Base-by-base conservation (phyloP, 2,113 vertebrate genomes). In the Chaetops frenatus region DNA sequence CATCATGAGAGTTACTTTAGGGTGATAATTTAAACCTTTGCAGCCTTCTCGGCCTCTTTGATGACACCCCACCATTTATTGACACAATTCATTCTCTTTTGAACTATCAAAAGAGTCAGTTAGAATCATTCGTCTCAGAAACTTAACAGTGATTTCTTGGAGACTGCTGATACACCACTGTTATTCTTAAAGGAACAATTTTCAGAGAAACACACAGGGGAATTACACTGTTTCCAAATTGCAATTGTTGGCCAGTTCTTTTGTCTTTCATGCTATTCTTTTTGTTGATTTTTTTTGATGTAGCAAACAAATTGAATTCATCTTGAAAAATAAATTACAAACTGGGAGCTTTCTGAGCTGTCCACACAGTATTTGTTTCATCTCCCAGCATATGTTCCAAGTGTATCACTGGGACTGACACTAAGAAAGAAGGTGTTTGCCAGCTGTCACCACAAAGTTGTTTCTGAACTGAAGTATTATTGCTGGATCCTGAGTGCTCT, bases 251-350 rank as follows among this genome's bases (percentile, higher is more conserved):
- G 33, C n/a, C 58, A n/a, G 57, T 91, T 89, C 70, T 95, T 95
- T 90, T 77, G 56, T 83, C 70, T 85, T 92, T 87, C 54, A 65
- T 70, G 38, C 58, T 85, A 82, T 95, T 95, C 70, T 92, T 94
- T 87, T 56, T 74, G 61, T 71, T 62, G 42, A 65, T 77, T 90
- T 90, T 90, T 90, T 95, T 93, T 94, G 71, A 91, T 91, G 87
- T 77, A 90, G 71, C 35, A 92, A 95, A 90, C 74, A 95, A 94
- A 85, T 72, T 85, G 33, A 90, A 94, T 82, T 94, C 70, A 57
- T 96, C 74, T 91, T 95, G 84, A 69, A 86, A 88, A 94, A 95
- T 80, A 85, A 95, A 77, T 93, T 72, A 62, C 71, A 72, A 60
- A 72, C 62, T 86, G 58, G 78, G 80, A 91, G 35, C 54, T 80